Percentiles rank a stretch among this genome's conserved stretches.
Evolutionary conservation across 2,113 vertebrate genomes (phyloP).

Genomic region (Natator depressus): DNA sequence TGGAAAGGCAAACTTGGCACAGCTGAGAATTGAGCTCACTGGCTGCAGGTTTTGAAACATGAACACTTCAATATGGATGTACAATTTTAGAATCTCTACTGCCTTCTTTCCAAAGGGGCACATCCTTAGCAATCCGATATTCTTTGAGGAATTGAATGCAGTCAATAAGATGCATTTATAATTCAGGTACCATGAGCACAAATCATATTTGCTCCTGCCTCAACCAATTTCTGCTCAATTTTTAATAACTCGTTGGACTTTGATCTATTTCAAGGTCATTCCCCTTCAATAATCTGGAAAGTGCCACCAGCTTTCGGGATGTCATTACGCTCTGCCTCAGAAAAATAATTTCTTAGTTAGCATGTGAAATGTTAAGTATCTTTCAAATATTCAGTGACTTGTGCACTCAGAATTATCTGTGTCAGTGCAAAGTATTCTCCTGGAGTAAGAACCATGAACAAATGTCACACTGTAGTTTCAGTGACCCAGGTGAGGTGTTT

Average conservation of each 20-base stretch:
- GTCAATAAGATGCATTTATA: conserved; percentile 62
- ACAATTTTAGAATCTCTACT: neutral
- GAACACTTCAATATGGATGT: neutral
- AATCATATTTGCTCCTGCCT: conserved; percentile 45
- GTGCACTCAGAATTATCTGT: conserved; percentile 1
- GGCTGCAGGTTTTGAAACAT: neutral
- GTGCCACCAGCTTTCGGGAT: neutral
- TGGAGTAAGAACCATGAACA: neutral
- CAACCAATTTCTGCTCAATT: conserved; percentile 53
- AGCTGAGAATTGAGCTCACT: neutral
- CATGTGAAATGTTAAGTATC: neutral
- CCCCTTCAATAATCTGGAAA: conserved; percentile 38
- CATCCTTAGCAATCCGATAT: neutral
- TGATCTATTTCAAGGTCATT: conserved; percentile 56
- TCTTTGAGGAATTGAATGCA: neutral
- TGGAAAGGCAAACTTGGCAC: neutral
- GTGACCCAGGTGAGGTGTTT: neutral
- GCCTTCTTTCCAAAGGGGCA: neutral
- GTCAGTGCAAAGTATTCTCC: neutral
- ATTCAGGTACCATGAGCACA: conserved; percentile 40
- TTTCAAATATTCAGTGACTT: conserved; percentile 18
- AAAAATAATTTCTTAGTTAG: neutral
- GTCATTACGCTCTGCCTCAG: neutral
- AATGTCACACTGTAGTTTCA: neutral
- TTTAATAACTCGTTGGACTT: conserved; percentile 60